Base-by-base conservation (phyloP, 1,140 invertebrate species). In the Pteromalus puparum region DNA sequence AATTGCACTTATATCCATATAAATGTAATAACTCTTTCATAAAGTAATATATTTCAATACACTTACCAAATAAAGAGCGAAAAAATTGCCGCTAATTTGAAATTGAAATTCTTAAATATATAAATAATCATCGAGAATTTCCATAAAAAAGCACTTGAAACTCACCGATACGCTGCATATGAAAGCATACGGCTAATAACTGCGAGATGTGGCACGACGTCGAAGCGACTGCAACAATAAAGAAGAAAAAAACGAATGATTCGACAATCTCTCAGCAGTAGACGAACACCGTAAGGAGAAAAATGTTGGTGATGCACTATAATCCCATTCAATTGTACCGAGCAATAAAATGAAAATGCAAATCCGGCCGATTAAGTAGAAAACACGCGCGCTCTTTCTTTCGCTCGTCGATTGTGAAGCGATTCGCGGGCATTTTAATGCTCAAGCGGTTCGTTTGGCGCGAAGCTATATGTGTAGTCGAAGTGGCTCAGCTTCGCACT, bases 381-480 rank as follows among this genome's bases (percentile, higher is more conserved):
- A 65, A 75, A 21, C 24, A 30, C 18, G 73, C 7, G 73, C 73
- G n/a, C 68, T 38, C 28, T 38, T 74, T n/a, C 13, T 13, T 10
- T 53, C 34, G 18, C 24, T 24, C 24, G 34, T 70, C 21, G 38
- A 73, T 26, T 28, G 81, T 67, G 21, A 21, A 70, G 67, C 12
- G 67, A 28, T 30, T 30, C 67, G 67, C 18, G 46, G 74, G 53
- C 70, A n/a, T 75, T 65, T 73, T 81, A 46, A 81, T 80, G 65
- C 26, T 78, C 42, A 61, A 76, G 38, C 53, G 53, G 86, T 85
- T 88, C 84, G 81, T 87, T 88, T 86, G 81, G 86, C 84, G 70
- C 81, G 86, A 87, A 85, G 85, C 86, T 88, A 83, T 86, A 28
- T 87, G 82, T 86, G 6, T 34, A 81, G 82, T 83, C 73, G 82